Percentiles rank a stretch among this genome's conserved stretches.
These are phyloP conservation scores for Cyprinella venusta DNA, from an alignment of 2,797 vertebrate species.

Conservation along the genomic window DNA sequence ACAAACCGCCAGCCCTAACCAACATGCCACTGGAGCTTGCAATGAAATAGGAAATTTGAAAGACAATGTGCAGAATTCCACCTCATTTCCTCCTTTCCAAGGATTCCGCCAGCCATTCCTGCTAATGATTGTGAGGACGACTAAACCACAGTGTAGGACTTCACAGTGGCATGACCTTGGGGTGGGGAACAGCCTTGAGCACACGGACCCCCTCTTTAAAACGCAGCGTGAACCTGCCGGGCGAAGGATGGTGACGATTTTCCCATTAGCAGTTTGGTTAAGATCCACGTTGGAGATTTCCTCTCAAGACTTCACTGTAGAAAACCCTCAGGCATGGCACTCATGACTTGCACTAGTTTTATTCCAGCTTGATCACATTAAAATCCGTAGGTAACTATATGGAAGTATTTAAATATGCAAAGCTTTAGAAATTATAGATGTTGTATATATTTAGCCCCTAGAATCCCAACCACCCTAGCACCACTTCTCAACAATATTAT, in stretches of 20 bases:
- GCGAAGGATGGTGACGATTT: slow-evolving; percentile 39
- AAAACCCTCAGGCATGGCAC: background rate
- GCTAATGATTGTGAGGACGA: slow-evolving; percentile 15
- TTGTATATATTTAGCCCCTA: background rate
- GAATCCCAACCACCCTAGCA: background rate
- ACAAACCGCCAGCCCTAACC: background rate
- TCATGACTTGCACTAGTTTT: background rate
- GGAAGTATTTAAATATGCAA: background rate
- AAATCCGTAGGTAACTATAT: background rate
- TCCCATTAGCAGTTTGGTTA: slow-evolving; percentile 45
- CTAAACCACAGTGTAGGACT: slow-evolving; percentile 30
- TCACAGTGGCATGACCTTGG: slow-evolving; percentile 36
- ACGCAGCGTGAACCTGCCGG: slow-evolving; percentile 32
- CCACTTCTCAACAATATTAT: background rate
- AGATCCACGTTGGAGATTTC: slow-evolving; percentile 35
- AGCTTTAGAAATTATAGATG: background rate
- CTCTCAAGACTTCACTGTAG: slow-evolving; percentile 40
- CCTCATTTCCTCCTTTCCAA: slow-evolving; percentile 45
- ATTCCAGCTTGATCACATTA: background rate
- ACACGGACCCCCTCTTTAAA: slow-evolving; percentile 37
- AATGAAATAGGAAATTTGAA: slow-evolving; percentile 49
- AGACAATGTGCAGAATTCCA: slow-evolving; percentile 50
- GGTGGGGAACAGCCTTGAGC: background rate
- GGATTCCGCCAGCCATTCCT: slow-evolving; percentile 23
- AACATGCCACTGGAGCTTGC: background rate